Base-by-base conservation (phyloP, 2,113 vertebrate genomes). In the Capreolus pygargus region DNA sequence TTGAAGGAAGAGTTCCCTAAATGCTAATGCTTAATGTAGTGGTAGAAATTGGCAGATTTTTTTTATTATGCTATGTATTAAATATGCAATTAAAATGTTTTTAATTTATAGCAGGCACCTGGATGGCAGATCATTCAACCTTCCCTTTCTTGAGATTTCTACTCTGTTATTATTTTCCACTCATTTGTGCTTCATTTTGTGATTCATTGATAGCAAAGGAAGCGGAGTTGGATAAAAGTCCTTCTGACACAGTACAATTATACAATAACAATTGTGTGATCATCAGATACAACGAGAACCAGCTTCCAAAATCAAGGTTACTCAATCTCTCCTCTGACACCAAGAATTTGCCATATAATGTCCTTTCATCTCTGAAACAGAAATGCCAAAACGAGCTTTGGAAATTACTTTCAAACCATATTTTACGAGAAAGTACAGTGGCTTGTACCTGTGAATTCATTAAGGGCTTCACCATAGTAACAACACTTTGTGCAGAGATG, bases 71-170 rank as follows among this genome's bases (percentile, higher is more conserved):
- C 6, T 47, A 47, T 28, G 2, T 67, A 86, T 33, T 94, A 95
- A 85, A 28, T 25, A 81, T 84, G 7, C 6, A 64, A 74, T 78
- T 96, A 88, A 96, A 58, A 13, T 86, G 11, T 92, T 92, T 94
- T 93, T 54, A 45, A 93, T 96, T 97, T 96, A 81, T 33, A 84
- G 33, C 70, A 96, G 94, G 79, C 87, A 78, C 86, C 85, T 96
- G 39, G 33, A 95, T 89, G 86, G 78, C 82, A 87, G 81, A 89
- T 86, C 4, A 1, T 78, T 90, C 81, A 92, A 17, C 7, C 33
- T 84, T 83, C 57, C 6, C 60, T 54, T 74, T 91, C 47, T 61
- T 97, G 81, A 91, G 17, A 67, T 92, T 93, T 70, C 70, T 90
- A 8, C 58, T 96, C 30, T 91, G 30, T 7, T 79, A 15, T 78